A percentile compares a stretch with the other conserved stretches of the same genome.
Evolutionary conservation across 2,888 invertebrate genomes (phyloP).

Genomic region (Ypsolopha scabrella): DNA sequence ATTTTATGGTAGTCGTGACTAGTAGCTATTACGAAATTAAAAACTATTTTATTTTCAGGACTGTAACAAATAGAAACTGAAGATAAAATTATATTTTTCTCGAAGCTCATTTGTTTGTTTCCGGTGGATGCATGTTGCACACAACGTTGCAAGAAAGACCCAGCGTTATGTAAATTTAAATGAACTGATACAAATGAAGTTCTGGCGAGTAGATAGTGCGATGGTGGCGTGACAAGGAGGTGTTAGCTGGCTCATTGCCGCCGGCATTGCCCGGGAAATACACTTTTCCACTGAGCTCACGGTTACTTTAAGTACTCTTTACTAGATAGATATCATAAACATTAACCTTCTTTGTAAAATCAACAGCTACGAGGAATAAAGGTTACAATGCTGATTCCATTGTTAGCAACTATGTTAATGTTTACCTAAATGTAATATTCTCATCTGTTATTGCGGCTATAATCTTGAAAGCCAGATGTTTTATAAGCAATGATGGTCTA

Average conservation of each 20-base stretch:
- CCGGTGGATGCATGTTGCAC: not conserved
- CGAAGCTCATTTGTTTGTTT: not conserved
- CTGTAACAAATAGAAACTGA: not conserved
- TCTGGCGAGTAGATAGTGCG: conserved; percentile 3
- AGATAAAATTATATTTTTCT: not conserved
- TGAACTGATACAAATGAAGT: not conserved
- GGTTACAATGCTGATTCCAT: too few relatives aligned
- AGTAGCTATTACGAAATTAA: not conserved
- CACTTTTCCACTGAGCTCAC: not conserved
- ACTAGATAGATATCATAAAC: too few relatives aligned
- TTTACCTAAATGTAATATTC: too few relatives aligned
- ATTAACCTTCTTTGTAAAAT: too few relatives aligned
- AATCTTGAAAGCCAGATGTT: too few relatives aligned
- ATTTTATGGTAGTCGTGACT: conserved; percentile 26
- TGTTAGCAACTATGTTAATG: too few relatives aligned
- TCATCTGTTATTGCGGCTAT: too few relatives aligned
- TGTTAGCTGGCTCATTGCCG: conserved; percentile 26
- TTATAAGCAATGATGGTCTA: too few relatives aligned
- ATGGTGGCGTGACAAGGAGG: conserved; percentile 46
- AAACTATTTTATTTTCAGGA: not conserved
- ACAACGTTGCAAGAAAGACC: not conserved
- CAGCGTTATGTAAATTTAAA: not conserved
- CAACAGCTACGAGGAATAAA: too few relatives aligned
- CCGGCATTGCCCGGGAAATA: not conserved
- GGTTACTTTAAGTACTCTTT: too few relatives aligned